These are phyloP conservation scores for Furcula furcula DNA, from an alignment of 2,888 invertebrate species.

Conservation along the genomic window DNA sequence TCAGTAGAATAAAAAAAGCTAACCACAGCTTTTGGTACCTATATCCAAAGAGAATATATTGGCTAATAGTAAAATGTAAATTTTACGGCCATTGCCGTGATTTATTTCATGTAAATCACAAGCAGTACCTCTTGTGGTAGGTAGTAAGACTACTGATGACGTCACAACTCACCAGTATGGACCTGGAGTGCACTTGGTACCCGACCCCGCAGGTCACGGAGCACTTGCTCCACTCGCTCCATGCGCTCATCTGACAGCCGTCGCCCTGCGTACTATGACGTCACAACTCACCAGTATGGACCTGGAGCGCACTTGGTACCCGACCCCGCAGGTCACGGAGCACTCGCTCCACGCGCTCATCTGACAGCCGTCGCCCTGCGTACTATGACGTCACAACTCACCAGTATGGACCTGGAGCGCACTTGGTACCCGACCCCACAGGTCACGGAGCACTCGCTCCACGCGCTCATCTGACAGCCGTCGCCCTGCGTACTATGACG, in stretches of 20 bases:
- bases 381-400: no score
- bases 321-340: conserved; percentile 89
- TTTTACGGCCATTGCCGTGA: no score
- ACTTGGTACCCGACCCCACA: conserved; percentile 89
- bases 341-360: conserved; percentile 91
- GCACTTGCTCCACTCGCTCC: conserved; percentile 93
- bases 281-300: conserved; percentile 82
- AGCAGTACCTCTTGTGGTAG: no score
- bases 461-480: conserved; percentile 88
- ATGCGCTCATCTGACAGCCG: conserved; percentile 88
- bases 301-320: conserved; percentile 84
- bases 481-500: no score
- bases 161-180: conserved; percentile 81
- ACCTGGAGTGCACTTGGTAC: conserved; percentile 83
- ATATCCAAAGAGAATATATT: no score
- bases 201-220: conserved; percentile 91
- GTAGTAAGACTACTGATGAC: no score
- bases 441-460: conserved; percentile 90
- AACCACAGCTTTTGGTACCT: no score
- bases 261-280: no score
- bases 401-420: conserved; percentile 83
- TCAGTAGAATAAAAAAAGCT: no score
- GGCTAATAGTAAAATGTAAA: no score
- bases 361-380: conserved; percentile 82
- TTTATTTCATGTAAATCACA: no score